phyloP scores from a whole-genome alignment of 2,797 vertebrate genomes.

The Phoeniculus purpureus region DNA sequence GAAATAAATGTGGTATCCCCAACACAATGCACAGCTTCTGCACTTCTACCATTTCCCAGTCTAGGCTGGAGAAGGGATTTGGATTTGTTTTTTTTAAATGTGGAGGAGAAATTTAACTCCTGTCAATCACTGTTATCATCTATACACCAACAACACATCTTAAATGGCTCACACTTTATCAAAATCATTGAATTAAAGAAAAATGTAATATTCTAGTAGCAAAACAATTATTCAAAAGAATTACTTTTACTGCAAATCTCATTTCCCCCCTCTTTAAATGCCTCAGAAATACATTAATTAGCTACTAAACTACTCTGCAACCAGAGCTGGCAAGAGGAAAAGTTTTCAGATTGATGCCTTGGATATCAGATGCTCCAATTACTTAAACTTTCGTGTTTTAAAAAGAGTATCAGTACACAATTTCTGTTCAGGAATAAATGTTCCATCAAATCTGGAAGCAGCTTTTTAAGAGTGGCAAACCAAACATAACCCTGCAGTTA shows the following conservation, averaged over 20 bases:
- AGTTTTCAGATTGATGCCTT: background rate
- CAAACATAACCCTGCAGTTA: background rate
- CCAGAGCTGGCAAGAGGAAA: background rate
- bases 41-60: background rate
- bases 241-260: background rate
- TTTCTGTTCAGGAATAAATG: background rate
- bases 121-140: background rate
- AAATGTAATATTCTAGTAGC: background rate
- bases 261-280: background rate
- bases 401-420: background rate
- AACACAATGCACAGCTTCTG: background rate
- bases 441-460: background rate
- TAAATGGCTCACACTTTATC: background rate
- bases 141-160: background rate
- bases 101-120: background rate
- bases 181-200: background rate
- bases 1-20: background rate
- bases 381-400: background rate
- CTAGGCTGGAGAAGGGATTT: background rate
- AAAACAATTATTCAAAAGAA: background rate
- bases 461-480: background rate
- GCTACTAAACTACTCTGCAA: background rate
- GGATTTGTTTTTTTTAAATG: background rate
- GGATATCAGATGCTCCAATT: background rate
- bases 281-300: background rate